Evolutionary conservation across 2,888 invertebrate genomes (phyloP), one percentile per base, ranked within the genome.

Genomic region (Ptilodon capucinus): DNA sequence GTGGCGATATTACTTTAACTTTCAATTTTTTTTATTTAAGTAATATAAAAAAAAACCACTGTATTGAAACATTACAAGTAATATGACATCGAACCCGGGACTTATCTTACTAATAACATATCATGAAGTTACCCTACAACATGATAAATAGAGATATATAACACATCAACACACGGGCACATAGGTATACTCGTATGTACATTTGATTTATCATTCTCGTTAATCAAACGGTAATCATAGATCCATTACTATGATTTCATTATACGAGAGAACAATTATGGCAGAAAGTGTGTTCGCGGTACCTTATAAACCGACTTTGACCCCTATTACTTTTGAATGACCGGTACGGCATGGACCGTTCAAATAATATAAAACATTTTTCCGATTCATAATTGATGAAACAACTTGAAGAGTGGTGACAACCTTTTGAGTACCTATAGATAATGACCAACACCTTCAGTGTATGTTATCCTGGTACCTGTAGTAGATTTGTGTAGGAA

Each of bases 171-270:
- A 55, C 57, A 58, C 54, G 60, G 67, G 63, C 48, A 43, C 25
- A 17, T n/a, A n/a, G n/a, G n/a, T n/a, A n/a, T n/a, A n/a, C n/a
- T n/a, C n/a, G n/a, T n/a, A 9, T 25, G 7, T 40, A 8, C 57
- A 54, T 76, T 74, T 78, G 74, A 80, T 78, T 81, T 76, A 84
- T 84, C 80, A 79, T 79, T 72, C 68, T 72, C 62, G 72, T 76
- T 79, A 76, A 80, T 83, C 81, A 77, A 78, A 73, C 59, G 58
- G 66, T 73, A 69, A 82, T 86, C 79, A 81, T 76, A 83, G 79
- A 76, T 72, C 63, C 75, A 84, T 84, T 82, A 84, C 65, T 57
- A 57, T 48, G 68, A 74, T 79, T 75, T 75, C 64, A 75, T 80
- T 79, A 76, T 80, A 64, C 46, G 8, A 38, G 62, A 67, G 73